phyloP scores from a whole-genome alignment of 2,797 vertebrate genomes.

The Thaleichthys pacificus region DNA sequence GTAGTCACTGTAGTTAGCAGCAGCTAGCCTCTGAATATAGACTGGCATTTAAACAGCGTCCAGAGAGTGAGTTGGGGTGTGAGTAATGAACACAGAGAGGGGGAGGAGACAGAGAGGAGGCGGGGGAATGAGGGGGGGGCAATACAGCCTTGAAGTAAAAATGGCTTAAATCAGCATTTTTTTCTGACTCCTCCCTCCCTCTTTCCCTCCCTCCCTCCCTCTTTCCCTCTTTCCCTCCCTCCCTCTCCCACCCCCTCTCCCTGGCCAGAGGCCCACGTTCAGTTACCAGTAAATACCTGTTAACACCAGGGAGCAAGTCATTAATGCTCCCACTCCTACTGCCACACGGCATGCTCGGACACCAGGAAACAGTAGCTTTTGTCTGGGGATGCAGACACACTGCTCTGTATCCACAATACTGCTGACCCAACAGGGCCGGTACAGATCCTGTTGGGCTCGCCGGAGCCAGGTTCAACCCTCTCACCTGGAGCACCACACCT shows the following conservation, averaged over 20 bases:
- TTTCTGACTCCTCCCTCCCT: not conserved
- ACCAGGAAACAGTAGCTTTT: too few relatives aligned
- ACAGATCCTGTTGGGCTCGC: too few relatives aligned
- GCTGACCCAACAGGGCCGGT: too few relatives aligned
- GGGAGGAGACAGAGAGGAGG: not conserved
- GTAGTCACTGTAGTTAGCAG: not conserved
- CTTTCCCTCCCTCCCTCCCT: too few relatives aligned
- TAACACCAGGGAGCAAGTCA: constrained; percentile 38
- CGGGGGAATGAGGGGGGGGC: constrained; percentile 3
- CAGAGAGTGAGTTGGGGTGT: constrained; percentile 14
- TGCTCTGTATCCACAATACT: too few relatives aligned
- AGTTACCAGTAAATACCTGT: constrained; percentile 38
- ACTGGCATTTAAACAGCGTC: constrained; percentile 24
- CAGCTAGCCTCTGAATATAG: not conserved
- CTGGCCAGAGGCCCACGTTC: constrained; percentile 16
- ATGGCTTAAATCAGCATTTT: constrained; percentile 28
- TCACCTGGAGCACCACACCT: not conserved
- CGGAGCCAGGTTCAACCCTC: too few relatives aligned
- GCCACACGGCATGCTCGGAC: constrained; percentile 19
- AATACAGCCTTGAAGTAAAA: constrained; percentile 28
- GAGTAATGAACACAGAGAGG: constrained; percentile 28
- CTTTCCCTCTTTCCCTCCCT: not conserved
- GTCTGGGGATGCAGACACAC: too few relatives aligned
- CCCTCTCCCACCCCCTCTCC: not conserved
- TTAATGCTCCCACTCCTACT: constrained; percentile 25